These are phyloP conservation scores for Schizothorax lantsangensis DNA, from an alignment of 2,797 vertebrate genomes.

Conservation along the genomic window DNA sequence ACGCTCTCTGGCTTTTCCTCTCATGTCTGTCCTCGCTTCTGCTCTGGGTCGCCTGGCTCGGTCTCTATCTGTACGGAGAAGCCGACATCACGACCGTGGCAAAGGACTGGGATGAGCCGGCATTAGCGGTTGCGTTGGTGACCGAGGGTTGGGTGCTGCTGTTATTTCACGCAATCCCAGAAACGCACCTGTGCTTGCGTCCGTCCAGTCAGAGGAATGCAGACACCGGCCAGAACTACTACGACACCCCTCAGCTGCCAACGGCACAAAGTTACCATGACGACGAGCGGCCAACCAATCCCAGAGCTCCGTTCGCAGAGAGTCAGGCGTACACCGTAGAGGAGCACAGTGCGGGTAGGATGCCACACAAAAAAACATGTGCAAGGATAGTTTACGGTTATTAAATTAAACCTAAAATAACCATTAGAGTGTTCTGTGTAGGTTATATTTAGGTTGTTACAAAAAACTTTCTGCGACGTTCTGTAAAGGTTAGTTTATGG, in stretches of 20 bases:
- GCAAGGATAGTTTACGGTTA: not conserved
- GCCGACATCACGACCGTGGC: slow-evolving; percentile 70
- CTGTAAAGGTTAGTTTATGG: not conserved
- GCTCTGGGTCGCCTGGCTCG: slow-evolving; percentile 94
- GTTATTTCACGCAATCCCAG: slow-evolving; percentile 93
- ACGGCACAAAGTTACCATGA: slow-evolving; percentile 75
- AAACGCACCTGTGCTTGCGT: slow-evolving; percentile 89
- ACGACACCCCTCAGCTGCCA: slow-evolving; percentile 85
- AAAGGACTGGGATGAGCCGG: slow-evolving; percentile 87
- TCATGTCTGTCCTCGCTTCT: slow-evolving; percentile 87
- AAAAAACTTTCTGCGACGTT: not conserved
- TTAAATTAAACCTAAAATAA: not conserved
- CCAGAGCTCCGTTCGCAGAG: slow-evolving; percentile 86
- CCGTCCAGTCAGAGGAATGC: slow-evolving; percentile 75
- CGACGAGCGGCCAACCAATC: slow-evolving; percentile 86
- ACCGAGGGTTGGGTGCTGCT: slow-evolving; percentile 95
- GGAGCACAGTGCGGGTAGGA: slow-evolving; percentile 91
- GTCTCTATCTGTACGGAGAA: slow-evolving; percentile 94
- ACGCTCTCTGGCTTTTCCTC: slow-evolving; percentile 89
- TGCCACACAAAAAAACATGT: not conserved
- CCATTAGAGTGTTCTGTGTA: too few relatives aligned
- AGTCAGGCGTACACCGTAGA: slow-evolving; percentile 96
- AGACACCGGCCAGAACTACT: slow-evolving; percentile 85
- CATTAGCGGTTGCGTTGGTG: slow-evolving; percentile 89
- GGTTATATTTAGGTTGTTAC: not conserved